These are phyloP conservation scores for Poecilia latipinna DNA, from an alignment of 2,113 vertebrate species.

Conservation along the genomic window DNA sequence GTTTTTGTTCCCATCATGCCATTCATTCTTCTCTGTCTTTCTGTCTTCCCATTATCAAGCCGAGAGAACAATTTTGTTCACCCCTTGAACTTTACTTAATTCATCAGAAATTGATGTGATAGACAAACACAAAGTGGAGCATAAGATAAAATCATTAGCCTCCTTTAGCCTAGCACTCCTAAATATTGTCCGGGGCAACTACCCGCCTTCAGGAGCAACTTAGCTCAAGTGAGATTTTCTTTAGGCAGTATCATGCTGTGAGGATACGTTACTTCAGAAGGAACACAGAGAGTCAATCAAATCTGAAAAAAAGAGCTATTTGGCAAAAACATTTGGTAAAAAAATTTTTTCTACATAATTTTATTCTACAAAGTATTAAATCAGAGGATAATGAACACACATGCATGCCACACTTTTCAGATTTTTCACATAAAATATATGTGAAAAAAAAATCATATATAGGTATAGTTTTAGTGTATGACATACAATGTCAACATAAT, in stretches of 20 bases:
- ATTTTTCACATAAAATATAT: too few relatives aligned
- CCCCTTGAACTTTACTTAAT: too few relatives aligned
- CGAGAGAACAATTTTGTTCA: slow-evolving; percentile 14
- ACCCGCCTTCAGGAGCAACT: background rate
- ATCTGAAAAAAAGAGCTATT: background rate
- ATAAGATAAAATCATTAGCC: background rate
- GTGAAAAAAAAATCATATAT: too few relatives aligned
- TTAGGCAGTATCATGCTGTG: too few relatives aligned
- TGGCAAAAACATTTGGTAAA: background rate
- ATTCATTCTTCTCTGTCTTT: slow-evolving; percentile 22
- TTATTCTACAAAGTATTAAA: background rate
- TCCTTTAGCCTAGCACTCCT: background rate
- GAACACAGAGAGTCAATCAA: background rate
- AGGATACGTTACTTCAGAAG: too few relatives aligned
- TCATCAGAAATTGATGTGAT: background rate
- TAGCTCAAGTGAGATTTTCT: too few relatives aligned
- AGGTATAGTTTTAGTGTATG: too few relatives aligned
- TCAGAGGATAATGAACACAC: too few relatives aligned
- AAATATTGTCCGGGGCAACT: too few relatives aligned
- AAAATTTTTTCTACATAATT: too few relatives aligned
- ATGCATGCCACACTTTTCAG: too few relatives aligned
- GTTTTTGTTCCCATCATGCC: slow-evolving; percentile 19
- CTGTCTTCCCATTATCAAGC: slow-evolving; percentile 27
- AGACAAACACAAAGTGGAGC: background rate
- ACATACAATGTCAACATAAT: too few relatives aligned